phyloP scores from a whole-genome alignment of 2,113 vertebrate species.

The Neogobius melanostomus region DNA sequence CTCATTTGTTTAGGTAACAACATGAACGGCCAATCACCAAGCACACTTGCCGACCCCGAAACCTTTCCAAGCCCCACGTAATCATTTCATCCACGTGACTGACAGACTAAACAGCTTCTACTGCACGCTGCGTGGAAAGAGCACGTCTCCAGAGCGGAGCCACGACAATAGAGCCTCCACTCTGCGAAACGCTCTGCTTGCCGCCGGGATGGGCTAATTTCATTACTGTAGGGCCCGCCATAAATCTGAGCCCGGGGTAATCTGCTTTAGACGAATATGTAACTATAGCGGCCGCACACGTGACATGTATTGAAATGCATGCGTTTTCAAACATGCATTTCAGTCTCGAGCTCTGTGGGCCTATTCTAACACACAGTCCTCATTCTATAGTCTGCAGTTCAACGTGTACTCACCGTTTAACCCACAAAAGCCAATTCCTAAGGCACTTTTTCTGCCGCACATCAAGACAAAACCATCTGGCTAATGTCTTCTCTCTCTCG shows the following conservation, averaged over 20 bases:
- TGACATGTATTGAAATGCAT: background rate
- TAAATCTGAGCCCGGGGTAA: background rate
- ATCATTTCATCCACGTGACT: constrained; percentile 38
- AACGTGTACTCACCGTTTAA: too few relatives aligned
- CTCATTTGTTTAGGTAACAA: too few relatives aligned
- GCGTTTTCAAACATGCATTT: too few relatives aligned
- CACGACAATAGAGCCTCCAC: constrained; percentile 17
- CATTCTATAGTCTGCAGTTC: too few relatives aligned
- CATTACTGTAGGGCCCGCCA: constrained; percentile 12
- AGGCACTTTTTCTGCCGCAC: background rate
- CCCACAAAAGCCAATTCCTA: too few relatives aligned
- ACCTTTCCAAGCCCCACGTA: too few relatives aligned
- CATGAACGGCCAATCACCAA: too few relatives aligned
- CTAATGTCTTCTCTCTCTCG: background rate
- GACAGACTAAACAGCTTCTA: background rate
- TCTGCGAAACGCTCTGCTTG: constrained; percentile 10
- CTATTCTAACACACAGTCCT: too few relatives aligned
- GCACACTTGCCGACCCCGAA: too few relatives aligned
- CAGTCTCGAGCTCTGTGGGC: too few relatives aligned
- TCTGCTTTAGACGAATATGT: background rate
- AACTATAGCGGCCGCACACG: background rate
- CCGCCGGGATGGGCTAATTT: constrained; percentile 23
- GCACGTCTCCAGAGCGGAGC: constrained; percentile 26
- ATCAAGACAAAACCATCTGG: background rate
- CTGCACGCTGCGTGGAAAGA: constrained; percentile 31